phyloP scores from a whole-genome alignment of 2,888 invertebrate genomes.

The Metopia argyrocephala region DNA sequence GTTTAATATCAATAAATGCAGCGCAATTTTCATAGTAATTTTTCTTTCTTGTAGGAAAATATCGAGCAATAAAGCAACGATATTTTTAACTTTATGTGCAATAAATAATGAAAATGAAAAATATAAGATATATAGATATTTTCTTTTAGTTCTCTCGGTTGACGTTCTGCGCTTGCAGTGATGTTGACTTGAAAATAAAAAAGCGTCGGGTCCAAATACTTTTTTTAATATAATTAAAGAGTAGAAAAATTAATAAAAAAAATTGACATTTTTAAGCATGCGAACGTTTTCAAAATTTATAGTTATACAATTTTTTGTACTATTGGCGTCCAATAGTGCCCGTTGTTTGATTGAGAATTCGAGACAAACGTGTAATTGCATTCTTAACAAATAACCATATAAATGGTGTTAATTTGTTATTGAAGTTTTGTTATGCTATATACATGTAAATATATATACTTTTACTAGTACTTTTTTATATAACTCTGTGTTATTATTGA shows the following conservation, averaged over 20 bases:
- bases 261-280: too few species aligned
- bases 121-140: conserved; percentile 24
- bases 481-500: conserved; percentile 11
- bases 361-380: too few species aligned
- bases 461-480: background rate
- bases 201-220: background rate
- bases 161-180: conserved; percentile 47
- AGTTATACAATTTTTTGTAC: too few species aligned
- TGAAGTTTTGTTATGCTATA: background rate
- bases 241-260: too few species aligned
- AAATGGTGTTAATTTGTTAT: background rate
- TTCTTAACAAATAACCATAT: conserved; percentile 23
- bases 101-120: conserved; percentile 33
- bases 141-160: conserved; percentile 38
- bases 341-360: too few species aligned
- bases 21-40: conserved; percentile 52
- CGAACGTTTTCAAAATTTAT: too few species aligned
- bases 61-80: conserved; percentile 53
- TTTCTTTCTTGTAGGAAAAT: conserved; percentile 22
- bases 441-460: background rate
- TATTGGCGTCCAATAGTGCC: too few species aligned
- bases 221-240: background rate
- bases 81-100: conserved; percentile 55
- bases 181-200: conserved; percentile 9
- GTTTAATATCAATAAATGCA: conserved; percentile 50